A percentile compares a stretch with the other conserved stretches of the same genome.
phyloP scores from a whole-genome alignment of 2,113 vertebrate genomes.

The Alosa alosa region DNA sequence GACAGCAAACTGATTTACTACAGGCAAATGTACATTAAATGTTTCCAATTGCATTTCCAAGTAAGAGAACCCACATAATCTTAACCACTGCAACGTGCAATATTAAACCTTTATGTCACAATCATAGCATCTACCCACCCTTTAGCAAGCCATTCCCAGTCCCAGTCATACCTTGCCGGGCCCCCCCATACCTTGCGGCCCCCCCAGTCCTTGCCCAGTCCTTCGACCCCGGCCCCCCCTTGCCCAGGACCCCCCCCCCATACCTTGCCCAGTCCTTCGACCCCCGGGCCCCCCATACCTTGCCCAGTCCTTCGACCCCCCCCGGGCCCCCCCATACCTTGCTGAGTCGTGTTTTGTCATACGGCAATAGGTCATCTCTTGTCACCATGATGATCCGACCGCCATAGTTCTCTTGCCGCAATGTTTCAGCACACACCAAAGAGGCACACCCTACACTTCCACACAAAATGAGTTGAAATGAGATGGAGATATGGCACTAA shows the following conservation, averaged over 20 bases:
- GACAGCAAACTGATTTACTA: neutral
- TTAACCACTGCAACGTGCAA: no score
- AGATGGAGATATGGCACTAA: neutral
- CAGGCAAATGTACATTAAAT: neutral
- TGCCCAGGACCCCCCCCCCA: no score
- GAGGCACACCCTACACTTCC: constrained; percentile 72
- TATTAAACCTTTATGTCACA: no score
- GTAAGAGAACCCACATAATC: no score
- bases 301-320: constrained; percentile 42
- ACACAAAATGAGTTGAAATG: constrained; percentile 2
- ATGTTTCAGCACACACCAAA: constrained; percentile 78
- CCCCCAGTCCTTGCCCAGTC: no score
- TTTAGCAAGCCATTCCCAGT: neutral
- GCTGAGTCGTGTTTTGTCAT: constrained; percentile 81
- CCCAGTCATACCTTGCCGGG: no score
- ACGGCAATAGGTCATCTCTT: constrained; percentile 73
- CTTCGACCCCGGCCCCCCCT: neutral
- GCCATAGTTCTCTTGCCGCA: constrained; percentile 77
- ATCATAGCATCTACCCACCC: neutral
- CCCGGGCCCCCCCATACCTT: constrained; percentile 68
- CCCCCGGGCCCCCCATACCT: constrained; percentile 67
- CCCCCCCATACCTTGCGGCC: constrained; percentile 74
- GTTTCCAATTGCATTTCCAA: no score
- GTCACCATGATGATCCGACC: constrained; percentile 81
- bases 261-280: no score